Base-by-base conservation (phyloP, 2,888 invertebrate species). In the Drosophila nr. perissopoda region DNA sequence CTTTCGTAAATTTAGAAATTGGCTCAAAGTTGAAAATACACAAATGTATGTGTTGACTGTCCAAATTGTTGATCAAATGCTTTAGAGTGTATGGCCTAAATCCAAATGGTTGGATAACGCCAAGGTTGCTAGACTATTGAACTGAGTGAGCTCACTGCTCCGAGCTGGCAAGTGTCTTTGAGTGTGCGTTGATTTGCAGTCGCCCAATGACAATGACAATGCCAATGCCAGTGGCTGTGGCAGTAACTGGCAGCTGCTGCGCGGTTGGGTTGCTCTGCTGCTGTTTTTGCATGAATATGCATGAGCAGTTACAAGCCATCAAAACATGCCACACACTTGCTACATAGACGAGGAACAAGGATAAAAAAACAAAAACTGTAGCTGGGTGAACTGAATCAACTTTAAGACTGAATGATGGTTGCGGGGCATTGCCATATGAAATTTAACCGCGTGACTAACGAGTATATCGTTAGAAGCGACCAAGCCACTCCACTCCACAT, bases 271-370 rank as follows among this genome's bases (percentile, higher is more conserved):
- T 89, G 87, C 70, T 76, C 69, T 49, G 65, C 73, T 75, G 79
- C 73, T 82, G 69, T 25, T 56, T 84, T 77, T 73, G 67, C 69
- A 85, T 85, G 89, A 89, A 85, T 85, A 85, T 85, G 83, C 89
- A 85, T 85, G 87, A 85, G 85, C 85, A 76, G 89, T 84, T 82
- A 73, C 73, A 87, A 79, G 83, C 87, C 89, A 89, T 89, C 89
- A 89, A 87, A 89, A 87, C 82, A 85, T 62, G 79, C 84, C 84
- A 82, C 68, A 82, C 69, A 62, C 72, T 56, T 51, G 69, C 54
- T 36, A 36, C 29, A 36, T 45, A 59, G 29, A 21, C 40, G 49
- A 51, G 48, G 25, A 61, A 49, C n/a, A 57, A 31, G 31, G 63
- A 38, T 13, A 38, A 56, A 60, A 29, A 25, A 13, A 33, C 16